Evolutionary conservation across 2,113 vertebrate species (phyloP).

Genomic region (Bubo bubo): DNA sequence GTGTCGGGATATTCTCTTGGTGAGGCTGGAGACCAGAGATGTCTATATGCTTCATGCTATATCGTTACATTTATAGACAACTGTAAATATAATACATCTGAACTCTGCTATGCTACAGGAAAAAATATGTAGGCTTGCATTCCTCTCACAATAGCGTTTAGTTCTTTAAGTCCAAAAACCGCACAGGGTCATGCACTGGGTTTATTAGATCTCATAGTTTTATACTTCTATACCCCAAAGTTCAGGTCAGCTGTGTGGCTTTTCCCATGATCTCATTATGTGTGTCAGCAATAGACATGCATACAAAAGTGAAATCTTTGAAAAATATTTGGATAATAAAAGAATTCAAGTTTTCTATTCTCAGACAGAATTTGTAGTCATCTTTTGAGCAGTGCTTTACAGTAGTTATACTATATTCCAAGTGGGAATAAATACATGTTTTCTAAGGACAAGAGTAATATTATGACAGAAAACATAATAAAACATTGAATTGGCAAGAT

Average conservation of each 20-base stretch:
- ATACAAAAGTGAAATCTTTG: conserved; percentile 40
- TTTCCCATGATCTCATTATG: conserved; percentile 68
- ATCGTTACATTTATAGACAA: conserved; percentile 31
- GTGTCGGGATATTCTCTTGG: conserved; percentile 51
- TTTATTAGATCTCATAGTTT: conserved; percentile 57
- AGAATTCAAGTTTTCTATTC: conserved; percentile 71
- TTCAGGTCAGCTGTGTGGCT: conserved; percentile 51
- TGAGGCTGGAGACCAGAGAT: conserved; percentile 29
- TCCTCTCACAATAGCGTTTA: conserved; percentile 46
- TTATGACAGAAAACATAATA: conserved; percentile 77
- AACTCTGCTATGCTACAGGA: conserved; percentile 33
- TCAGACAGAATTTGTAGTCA: conserved; percentile 45
- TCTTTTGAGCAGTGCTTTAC: conserved; percentile 70
- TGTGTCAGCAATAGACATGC: conserved; percentile 42
- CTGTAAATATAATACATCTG: conserved; percentile 43
- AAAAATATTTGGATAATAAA: conserved; percentile 72
- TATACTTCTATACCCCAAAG: conserved; percentile 51
- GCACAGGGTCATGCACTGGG: not conserved
- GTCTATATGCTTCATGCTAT: conserved; percentile 43
- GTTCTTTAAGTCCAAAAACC: conserved; percentile 49
- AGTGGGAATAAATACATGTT: conserved; percentile 72
- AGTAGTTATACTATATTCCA: conserved; percentile 65
- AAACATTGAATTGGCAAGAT: conserved; percentile 70
- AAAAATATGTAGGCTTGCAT: conserved; percentile 11
- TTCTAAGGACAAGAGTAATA: conserved; percentile 74